Percentiles rank a stretch among this genome's conserved stretches.
phyloP scores from a whole-genome alignment of 2,888 invertebrate genomes.

The Schrankia costaestrigalis region DNA sequence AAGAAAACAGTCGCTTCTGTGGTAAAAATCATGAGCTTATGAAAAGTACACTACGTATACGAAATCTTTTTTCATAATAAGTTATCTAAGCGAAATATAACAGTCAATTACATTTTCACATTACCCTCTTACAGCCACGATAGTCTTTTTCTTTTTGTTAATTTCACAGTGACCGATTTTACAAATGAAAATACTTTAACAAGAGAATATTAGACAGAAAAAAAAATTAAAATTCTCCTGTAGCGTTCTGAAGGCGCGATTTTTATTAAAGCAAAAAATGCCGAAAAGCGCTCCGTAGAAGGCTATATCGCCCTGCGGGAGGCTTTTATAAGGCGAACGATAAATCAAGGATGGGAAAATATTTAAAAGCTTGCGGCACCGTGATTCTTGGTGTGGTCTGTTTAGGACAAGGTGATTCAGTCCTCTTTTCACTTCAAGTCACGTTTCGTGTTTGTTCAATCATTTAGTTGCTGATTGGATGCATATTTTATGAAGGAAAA shows the following conservation, averaged over 20 bases:
- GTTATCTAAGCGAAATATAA: not conserved
- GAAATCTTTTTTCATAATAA: not conserved
- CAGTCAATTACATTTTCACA: slow-evolving; percentile 10
- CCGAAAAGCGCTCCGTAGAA: slow-evolving; percentile 47
- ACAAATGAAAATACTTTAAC: slow-evolving; percentile 40
- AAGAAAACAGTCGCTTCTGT: no score
- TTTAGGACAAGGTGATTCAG: slow-evolving; percentile 17
- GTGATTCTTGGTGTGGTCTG: slow-evolving; percentile 45
- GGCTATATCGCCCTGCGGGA: slow-evolving; percentile 60
- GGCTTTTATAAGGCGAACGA: slow-evolving; percentile 74
- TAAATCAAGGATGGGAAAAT: slow-evolving; percentile 76
- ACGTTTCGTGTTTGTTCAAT: slow-evolving; percentile 6
- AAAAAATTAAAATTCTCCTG: slow-evolving; percentile 63
- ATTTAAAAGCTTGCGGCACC: slow-evolving; percentile 53
- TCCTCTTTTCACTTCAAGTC: slow-evolving; percentile 3
- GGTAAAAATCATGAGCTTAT: not conserved
- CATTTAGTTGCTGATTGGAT: slow-evolving; percentile 7
- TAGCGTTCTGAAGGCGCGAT: slow-evolving; percentile 54
- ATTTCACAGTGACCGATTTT: slow-evolving; percentile 58
- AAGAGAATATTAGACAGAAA: slow-evolving; percentile 58
- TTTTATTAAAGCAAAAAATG: slow-evolving; percentile 68
- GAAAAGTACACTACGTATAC: not conserved
- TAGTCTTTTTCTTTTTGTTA: slow-evolving; percentile 25
- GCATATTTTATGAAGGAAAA: slow-evolving; percentile 7
- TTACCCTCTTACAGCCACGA: slow-evolving; percentile 22